These are phyloP conservation scores for Sciurus carolinensis DNA, from an alignment of 2,797 vertebrate genomes.

Conservation along the genomic window DNA sequence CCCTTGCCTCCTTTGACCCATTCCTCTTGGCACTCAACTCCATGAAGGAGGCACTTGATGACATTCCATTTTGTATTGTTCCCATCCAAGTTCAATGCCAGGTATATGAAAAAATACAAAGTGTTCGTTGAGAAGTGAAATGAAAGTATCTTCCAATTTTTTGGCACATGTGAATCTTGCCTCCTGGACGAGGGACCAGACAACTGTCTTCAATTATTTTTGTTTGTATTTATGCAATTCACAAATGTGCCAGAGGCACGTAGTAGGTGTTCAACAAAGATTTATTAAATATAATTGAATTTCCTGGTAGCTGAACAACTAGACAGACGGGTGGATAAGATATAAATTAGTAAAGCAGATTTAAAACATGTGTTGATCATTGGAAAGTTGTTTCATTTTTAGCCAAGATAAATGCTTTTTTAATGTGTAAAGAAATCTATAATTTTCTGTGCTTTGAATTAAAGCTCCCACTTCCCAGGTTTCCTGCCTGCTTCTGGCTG, in stretches of 20 bases:
- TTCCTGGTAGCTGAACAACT: conserved; percentile 78
- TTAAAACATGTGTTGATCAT: conserved; percentile 85
- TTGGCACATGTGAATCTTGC: background rate
- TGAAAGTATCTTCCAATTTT: background rate
- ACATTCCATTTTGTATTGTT: background rate
- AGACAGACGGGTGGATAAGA: conserved; percentile 78
- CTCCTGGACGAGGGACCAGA: conserved; percentile 13
- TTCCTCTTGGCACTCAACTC: background rate
- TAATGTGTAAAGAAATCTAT: conserved; percentile 88
- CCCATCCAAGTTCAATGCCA: background rate
- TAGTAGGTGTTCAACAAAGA: conserved; percentile 79
- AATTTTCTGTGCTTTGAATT: conserved; percentile 86
- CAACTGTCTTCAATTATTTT: conserved; percentile 53
- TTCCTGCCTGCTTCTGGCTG: conserved; percentile 84
- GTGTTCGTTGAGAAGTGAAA: conserved; percentile 38
- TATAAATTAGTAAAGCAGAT: conserved; percentile 85
- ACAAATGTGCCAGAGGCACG: conserved; percentile 51
- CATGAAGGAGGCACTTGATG: background rate
- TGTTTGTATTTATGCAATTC: conserved; percentile 37
- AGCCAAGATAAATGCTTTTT: conserved; percentile 87
- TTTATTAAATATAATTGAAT: conserved; percentile 74
- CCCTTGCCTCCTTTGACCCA: background rate
- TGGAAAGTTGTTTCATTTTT: conserved; percentile 86
- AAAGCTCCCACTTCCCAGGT: conserved; percentile 83
- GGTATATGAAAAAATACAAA: background rate